These are phyloP conservation scores for Callopanchax toddi DNA, from an alignment of 2,113 vertebrate genomes.

Conservation along the genomic window DNA sequence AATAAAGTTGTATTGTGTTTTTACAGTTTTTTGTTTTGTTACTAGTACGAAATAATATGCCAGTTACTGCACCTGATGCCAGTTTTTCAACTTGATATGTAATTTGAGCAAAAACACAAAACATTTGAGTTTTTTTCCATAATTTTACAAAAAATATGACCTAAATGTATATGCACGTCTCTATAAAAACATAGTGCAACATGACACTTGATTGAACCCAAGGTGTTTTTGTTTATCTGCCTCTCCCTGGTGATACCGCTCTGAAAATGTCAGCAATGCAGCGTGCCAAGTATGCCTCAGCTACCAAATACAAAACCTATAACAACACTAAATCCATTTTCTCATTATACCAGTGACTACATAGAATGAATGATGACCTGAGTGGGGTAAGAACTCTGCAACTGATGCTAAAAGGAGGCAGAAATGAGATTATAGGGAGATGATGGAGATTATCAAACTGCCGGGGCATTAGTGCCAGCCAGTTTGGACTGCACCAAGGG, in stretches of 20 bases:
- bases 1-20: not conserved
- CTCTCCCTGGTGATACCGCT: not conserved
- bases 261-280: constrained; percentile 24
- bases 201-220: not conserved
- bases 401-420: constrained; percentile 21
- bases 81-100: no score
- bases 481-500: constrained; percentile 31
- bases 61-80: not conserved
- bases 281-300: not conserved
- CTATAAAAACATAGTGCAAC: no score
- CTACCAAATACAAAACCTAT: constrained; percentile 9
- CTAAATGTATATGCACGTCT: no score
- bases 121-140: no score
- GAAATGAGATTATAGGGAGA: constrained; percentile 60
- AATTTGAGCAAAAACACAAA: no score
- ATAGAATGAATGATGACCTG: constrained; percentile 4
- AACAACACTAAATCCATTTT: constrained; percentile 27
- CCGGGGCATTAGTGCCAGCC: constrained; percentile 57
- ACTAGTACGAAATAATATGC: no score
- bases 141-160: no score
- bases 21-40: not conserved
- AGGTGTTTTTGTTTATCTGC: not conserved
- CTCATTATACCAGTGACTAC: constrained; percentile 10
- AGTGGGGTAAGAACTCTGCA: constrained; percentile 15
- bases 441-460: constrained; percentile 58